Evolutionary conservation across 2,888 invertebrate species (phyloP), one percentile per base, ranked within the genome.

Genomic region (Cephus sareptanus): DNA sequence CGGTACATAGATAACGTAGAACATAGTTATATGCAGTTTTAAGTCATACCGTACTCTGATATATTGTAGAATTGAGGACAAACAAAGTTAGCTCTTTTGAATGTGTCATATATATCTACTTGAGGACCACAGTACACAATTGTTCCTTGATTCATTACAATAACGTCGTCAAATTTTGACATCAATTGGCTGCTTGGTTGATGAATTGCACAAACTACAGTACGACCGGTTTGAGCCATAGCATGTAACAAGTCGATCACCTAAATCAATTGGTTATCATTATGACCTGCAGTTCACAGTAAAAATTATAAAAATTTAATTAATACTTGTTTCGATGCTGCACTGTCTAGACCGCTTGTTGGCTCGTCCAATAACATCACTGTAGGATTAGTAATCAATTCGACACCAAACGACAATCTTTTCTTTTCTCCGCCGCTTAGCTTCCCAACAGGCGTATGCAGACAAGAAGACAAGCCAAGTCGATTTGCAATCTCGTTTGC

Each of bases 11-110:
- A 31, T 34, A 40, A 35, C 70, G 34, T 31, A 30, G 33, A 37
- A 9, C 15, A 71, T 33, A 4, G 70, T 69, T 56, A 56, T 15
- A 23, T 56, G 40, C 23, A 56, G 23, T 33, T 15, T 9, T 23
- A 69, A 76, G 71, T 75, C 70, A 56, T 91, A 96, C 96, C 94
- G 88, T 94, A 96, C 91, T 96, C 96, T 13, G 96, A 95, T 80
- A 96, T 94, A 87, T 96, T 96, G 91, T 96, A 96, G 91, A 95
- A 96, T 82, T 94, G 93, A 0, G 96, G 96, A 86, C 96, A 96
- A 1, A 91, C 88, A 79, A 94, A 94, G 3, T 94, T 95, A 74
- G 94, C 94, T 40, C 92, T 91, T 9, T 91, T 90, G 37, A 96
- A 92, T 40, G 94, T 93, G 0, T 93, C 92, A 1, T 96, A 93